Evolutionary conservation across 1,140 invertebrate genomes (phyloP).

Genomic region (Procambarus clarkii): DNA sequence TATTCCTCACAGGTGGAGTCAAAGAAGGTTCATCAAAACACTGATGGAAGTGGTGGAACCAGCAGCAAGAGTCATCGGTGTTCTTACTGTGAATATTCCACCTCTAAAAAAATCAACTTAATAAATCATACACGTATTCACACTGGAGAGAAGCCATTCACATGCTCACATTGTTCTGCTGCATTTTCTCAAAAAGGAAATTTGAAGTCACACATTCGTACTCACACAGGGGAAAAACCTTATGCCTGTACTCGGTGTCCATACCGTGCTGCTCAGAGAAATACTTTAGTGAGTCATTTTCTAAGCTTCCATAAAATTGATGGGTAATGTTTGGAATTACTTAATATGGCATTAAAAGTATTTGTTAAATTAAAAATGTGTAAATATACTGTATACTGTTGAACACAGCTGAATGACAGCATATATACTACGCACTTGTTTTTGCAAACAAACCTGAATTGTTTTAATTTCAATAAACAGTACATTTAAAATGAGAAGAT

Average conservation of each 20-base stretch:
- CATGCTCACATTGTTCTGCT: conserved; percentile 16
- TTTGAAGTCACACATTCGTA: conserved; percentile 44
- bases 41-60: conserved; percentile 1
- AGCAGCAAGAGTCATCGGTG: conserved; percentile 25
- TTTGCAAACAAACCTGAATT: too few species aligned
- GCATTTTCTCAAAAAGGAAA: conserved; percentile 50
- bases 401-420: too few species aligned
- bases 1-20: conserved; percentile 46
- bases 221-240: conserved; percentile 48
- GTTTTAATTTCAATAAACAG: too few species aligned
- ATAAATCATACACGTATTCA: conserved; percentile 44
- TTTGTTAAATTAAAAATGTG: too few species aligned
- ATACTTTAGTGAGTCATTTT: conserved; percentile 41
- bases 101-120: conserved; percentile 37
- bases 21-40: conserved; percentile 7
- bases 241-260: conserved; percentile 21
- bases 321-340: not conserved
- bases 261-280: conserved; percentile 41
- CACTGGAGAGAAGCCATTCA: conserved; percentile 46
- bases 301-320: conserved; percentile 26
- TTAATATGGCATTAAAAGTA: too few species aligned
- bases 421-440: too few species aligned
- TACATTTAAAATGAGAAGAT: too few species aligned
- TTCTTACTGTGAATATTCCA: conserved; percentile 43
- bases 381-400: too few species aligned